Evolutionary conservation across 2,113 vertebrate genomes (phyloP), one percentile per base, ranked within the genome.

Genomic region (Cinclus cinclus): DNA sequence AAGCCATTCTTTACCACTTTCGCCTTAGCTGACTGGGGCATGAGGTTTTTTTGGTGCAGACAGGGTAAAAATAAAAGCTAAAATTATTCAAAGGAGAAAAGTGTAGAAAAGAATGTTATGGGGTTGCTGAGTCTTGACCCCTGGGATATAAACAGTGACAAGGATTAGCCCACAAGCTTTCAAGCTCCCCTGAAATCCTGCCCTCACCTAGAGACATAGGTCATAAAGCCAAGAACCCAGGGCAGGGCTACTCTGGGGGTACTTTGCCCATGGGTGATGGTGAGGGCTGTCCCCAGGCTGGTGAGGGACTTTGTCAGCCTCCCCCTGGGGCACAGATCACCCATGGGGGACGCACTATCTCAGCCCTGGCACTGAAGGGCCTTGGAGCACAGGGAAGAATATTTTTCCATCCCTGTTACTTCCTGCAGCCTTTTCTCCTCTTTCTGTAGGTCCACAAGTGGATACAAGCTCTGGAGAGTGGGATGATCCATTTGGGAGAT

Each of bases 371-470:
- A 52, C 41, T 31, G 27, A 73, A 33, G 35, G 58, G 49, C 11
- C 19, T 14, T 35, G 35, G 52, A 63, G 33, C 30, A 63, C 2
- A 2, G 31, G 22, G 59, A 67, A 6, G 44, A 46, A 5, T 42
- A 7, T 84, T 67, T 35, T 13, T 37, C 19, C 8, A 2, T 39
- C 31, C 46, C 17, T 13, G 28, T 25, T 78, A 13, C 49, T 37
- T 59, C 58, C 78, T 50, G 22, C 15, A 19, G 16, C 24, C 3
- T 3, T 77, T 77, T 52, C 35, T 50, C 25, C 58, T n/a, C 50
- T 77, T 49, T 30, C 24, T 1, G 0, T 15, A 20, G 28, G 4
- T 10, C 58, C 53, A 49, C 19, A 31, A 27, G 42, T 0, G 1
- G 16, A 35, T 44, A 14, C 0, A 8, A 69, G 44, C 11, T 73